Evolutionary conservation across 2,113 vertebrate genomes (phyloP).

Genomic region (Silurus meridionalis): DNA sequence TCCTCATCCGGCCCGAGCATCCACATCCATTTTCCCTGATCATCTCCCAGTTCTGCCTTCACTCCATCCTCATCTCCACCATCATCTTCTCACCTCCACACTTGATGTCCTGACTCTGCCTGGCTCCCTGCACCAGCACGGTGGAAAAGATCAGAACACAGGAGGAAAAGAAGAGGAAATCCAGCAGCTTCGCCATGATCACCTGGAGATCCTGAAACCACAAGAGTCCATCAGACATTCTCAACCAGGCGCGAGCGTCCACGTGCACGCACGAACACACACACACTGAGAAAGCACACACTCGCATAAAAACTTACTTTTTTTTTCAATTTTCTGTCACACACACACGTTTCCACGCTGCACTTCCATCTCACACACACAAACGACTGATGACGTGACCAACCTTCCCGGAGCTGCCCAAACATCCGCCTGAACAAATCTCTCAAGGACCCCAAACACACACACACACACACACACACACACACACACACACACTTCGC

Average conservation of each 20-base stretch:
- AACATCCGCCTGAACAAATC: constrained; percentile 31
- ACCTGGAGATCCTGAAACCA: constrained; percentile 54
- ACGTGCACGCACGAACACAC: not conserved
- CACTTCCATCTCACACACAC: constrained; percentile 53
- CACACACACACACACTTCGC: too few relatives aligned
- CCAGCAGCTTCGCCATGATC: constrained; percentile 63
- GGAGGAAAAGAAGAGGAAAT: constrained; percentile 42
- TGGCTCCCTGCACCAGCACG: constrained; percentile 59
- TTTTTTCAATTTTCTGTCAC: constrained; percentile 23
- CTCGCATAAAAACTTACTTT: not conserved
- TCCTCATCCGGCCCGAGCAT: not conserved
- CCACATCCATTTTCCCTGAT: not conserved
- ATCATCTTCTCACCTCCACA: constrained; percentile 70
- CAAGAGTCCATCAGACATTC: not conserved
- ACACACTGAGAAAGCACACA: not conserved
- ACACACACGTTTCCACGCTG: constrained; percentile 46
- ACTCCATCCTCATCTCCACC: not conserved
- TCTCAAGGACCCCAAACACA: constrained; percentile 5
- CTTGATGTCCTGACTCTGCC: constrained; percentile 72
- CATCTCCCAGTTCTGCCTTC: not conserved
- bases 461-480: too few relatives aligned
- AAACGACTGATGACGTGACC: constrained; percentile 73
- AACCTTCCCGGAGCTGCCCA: constrained; percentile 30
- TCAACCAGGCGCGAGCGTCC: too few relatives aligned
- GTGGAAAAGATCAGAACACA: constrained; percentile 60